These are phyloP conservation scores for Falco naumanni DNA, from an alignment of 2,797 vertebrate genomes.

Conservation along the genomic window DNA sequence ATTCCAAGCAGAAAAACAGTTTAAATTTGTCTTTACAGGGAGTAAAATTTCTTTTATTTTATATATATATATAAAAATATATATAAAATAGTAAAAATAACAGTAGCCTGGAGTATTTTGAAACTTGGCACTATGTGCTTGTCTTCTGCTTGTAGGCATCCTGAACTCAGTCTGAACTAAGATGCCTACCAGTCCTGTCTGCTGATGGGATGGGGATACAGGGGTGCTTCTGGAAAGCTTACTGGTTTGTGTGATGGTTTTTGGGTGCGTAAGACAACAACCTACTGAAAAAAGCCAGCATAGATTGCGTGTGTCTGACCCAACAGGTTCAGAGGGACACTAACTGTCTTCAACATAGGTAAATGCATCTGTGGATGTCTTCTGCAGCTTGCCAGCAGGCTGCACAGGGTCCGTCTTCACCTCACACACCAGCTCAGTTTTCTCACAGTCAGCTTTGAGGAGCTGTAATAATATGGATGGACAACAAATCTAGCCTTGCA, in stretches of 20 bases:
- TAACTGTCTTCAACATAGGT: not conserved
- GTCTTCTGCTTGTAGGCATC: not conserved
- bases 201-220: not conserved
- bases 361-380: not conserved
- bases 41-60: not conserved
- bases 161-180: not conserved
- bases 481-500: not conserved
- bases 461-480: not conserved
- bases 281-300: not conserved
- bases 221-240: not conserved
- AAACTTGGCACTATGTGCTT: not conserved
- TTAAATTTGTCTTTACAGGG: not conserved
- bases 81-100: not conserved
- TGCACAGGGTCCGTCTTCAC: not conserved
- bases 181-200: not conserved
- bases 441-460: not conserved
- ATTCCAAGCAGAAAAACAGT: not conserved
- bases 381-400: not conserved
- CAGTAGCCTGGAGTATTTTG: not conserved
- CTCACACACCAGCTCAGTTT: not conserved
- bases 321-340: not conserved
- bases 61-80: too few species aligned
- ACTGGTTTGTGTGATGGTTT: not conserved
- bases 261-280: not conserved
- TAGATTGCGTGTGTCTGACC: not conserved